A percentile compares a stretch with the other conserved stretches of the same genome.
Evolutionary conservation across 2,888 invertebrate species (phyloP).

Genomic region (Andrena bicolor): DNA sequence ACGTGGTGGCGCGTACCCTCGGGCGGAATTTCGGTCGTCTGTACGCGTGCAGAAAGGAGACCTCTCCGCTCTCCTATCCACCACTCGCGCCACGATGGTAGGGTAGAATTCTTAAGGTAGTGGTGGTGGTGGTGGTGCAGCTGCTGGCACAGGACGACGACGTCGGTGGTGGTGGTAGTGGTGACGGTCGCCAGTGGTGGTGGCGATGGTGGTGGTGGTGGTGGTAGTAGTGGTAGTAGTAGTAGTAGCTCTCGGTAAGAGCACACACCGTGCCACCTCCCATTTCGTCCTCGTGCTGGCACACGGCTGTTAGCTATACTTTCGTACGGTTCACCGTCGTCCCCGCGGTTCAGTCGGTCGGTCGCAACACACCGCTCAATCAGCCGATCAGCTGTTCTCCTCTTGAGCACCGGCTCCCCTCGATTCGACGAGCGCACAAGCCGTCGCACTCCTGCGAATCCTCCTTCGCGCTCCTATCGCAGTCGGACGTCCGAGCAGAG

Average conservation of each 20-base stretch:
- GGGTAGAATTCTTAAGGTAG: conserved; percentile 60
- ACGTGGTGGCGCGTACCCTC: conserved; percentile 76
- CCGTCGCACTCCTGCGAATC: background rate
- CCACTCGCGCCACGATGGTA: conserved; percentile 51
- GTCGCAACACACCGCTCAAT: conserved; percentile 68
- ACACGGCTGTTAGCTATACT: conserved; percentile 64
- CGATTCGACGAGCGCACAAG: background rate
- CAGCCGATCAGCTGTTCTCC: conserved; percentile 65
- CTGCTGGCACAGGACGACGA: background rate
- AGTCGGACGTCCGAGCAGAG: background rate
- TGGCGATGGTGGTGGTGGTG: conserved; percentile 42
- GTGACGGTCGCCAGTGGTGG: conserved; percentile 43
- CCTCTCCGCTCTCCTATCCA: conserved; percentile 51
- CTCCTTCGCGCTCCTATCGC: background rate
- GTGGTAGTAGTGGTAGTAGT: conserved; percentile 56
- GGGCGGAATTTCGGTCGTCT: conserved; percentile 74
- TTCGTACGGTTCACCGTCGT: conserved; percentile 63
- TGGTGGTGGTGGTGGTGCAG: conserved; percentile 33
- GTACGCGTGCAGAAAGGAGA: conserved; percentile 61
- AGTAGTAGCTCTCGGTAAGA: conserved; percentile 72
- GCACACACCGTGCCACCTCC: conserved; percentile 76
- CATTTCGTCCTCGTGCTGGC: conserved; percentile 67
- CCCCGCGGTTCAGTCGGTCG: conserved; percentile 70
- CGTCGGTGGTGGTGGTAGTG: conserved; percentile 28
- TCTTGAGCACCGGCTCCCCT: background rate